A percentile compares a stretch with the other conserved stretches of the same genome.
Conservation (phyloP, 1,140 invertebrate species). For the Drosophila ananassae region DNA sequence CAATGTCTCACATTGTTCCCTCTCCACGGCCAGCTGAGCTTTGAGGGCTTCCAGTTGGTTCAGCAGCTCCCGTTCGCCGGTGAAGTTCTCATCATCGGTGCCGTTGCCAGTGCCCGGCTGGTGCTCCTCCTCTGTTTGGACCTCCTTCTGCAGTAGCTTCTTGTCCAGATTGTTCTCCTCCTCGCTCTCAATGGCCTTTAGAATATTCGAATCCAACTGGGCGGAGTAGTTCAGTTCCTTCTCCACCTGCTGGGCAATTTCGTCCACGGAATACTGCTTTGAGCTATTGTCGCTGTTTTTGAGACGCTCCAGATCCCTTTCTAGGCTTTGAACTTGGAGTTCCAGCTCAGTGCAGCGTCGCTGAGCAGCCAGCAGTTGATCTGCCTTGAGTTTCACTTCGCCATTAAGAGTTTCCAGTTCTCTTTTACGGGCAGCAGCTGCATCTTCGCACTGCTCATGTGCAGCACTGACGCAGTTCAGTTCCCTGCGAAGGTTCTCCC, state of each 20-base stretch:
- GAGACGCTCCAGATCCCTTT: slow-evolving; percentile 68
- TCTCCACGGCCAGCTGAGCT: slow-evolving; percentile 84
- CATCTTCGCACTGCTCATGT: slow-evolving; percentile 65
- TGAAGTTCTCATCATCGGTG: slow-evolving; percentile 79
- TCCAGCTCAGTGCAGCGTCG: slow-evolving; percentile 51
- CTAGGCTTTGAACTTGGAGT: slow-evolving; percentile 50
- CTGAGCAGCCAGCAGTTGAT: slow-evolving; percentile 49
- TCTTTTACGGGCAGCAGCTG: slow-evolving; percentile 54
- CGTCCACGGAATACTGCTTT: slow-evolving; percentile 85
- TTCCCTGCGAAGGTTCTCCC: slow-evolving; percentile 68
- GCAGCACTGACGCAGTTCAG: slow-evolving; percentile 54
- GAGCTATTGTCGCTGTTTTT: slow-evolving; percentile 70
- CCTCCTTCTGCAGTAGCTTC: slow-evolving; percentile 83
- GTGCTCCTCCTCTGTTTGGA: slow-evolving; percentile 52
- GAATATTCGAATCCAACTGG: slow-evolving; percentile 86
- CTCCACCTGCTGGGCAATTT: slow-evolving; percentile 86
- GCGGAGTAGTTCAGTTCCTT: slow-evolving; percentile 87
- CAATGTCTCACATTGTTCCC: slow-evolving; percentile 84
- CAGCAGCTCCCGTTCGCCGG: slow-evolving; percentile 72
- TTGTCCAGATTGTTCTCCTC: slow-evolving; percentile 84
- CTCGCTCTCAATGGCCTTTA: slow-evolving; percentile 85
- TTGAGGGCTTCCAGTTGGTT: slow-evolving; percentile 82
- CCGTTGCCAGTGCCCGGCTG: slow-evolving; percentile 52
- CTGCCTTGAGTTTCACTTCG: slow-evolving; percentile 64
- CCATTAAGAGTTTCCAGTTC: slow-evolving; percentile 62